Evolutionary conservation across 2,797 vertebrate genomes (phyloP).

Genomic region (Telmatherina bonti): DNA sequence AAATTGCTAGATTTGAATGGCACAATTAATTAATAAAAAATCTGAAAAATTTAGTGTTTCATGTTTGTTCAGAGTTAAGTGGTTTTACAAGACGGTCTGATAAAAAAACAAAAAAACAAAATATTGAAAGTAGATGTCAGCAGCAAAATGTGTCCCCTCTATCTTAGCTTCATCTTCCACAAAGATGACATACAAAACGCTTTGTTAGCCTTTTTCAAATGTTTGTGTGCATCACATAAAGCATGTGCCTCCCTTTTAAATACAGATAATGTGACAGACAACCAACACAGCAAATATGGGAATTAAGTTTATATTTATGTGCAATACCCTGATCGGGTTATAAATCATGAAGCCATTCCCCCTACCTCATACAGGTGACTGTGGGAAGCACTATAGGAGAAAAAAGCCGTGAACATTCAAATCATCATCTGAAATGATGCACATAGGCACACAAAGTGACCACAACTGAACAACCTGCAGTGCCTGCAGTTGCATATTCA

Average conservation of each 20-base stretch:
- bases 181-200: too few relatives aligned
- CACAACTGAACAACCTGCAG: slow-evolving; percentile 9
- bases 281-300: neutral
- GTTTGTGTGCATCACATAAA: slow-evolving; percentile 13
- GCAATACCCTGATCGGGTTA: slow-evolving; percentile 17
- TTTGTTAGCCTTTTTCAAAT: slow-evolving; percentile 23
- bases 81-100: neutral
- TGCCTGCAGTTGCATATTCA: slow-evolving; percentile 1
- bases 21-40: slow-evolving; percentile 15
- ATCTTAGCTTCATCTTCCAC: neutral
- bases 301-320: neutral
- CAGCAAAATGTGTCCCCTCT: neutral
- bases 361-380: slow-evolving; percentile 50
- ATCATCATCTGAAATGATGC: slow-evolving; percentile 63
- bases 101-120: neutral
- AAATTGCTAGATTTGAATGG: slow-evolving; percentile 17
- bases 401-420: slow-evolving; percentile 68
- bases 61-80: slow-evolving; percentile 12
- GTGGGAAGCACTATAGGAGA: slow-evolving; percentile 32
- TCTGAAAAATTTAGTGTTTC: neutral
- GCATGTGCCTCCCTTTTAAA: neutral
- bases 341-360: slow-evolving; percentile 38
- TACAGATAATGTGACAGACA: slow-evolving; percentile 2
- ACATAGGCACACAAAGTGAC: slow-evolving; percentile 24
- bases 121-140: slow-evolving; percentile 9